A percentile compares a stretch with the other conserved stretches of the same genome.
phyloP scores from a whole-genome alignment of 2,797 vertebrate species.

The Melanogrammus aeglefinus region DNA sequence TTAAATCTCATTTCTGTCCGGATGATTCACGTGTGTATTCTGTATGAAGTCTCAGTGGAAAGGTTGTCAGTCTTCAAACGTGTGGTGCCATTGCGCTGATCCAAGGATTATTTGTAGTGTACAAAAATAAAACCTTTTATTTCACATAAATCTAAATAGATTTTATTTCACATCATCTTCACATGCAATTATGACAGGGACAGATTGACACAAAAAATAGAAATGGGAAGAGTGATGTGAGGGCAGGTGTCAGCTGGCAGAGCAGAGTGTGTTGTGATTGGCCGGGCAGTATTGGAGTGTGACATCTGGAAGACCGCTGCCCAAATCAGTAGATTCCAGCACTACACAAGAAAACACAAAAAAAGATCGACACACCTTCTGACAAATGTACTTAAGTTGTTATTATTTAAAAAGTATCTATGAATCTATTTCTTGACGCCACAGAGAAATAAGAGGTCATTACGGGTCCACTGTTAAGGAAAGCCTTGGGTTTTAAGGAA shows the following conservation, averaged over 20 bases:
- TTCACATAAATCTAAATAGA: conserved; percentile 23
- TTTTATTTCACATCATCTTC: conserved; percentile 19
- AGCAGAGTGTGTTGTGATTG: conserved; percentile 66
- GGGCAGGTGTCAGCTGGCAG: conserved; percentile 57
- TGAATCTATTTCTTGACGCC: conserved; percentile 40
- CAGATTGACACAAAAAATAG: conserved; percentile 3
- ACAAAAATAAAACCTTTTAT: conserved; percentile 13
- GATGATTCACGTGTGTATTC: not conserved
- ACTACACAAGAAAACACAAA: conserved; percentile 39
- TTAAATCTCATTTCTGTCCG: not conserved
- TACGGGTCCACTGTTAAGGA: conserved; percentile 45
- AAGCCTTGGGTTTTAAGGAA: conserved; percentile 66
- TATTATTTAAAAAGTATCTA: conserved; percentile 19
- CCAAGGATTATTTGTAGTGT: not conserved
- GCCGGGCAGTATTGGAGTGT: conserved; percentile 67
- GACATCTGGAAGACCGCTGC: conserved; percentile 67
- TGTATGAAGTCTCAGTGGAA: not conserved
- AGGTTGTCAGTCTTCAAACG: not conserved
- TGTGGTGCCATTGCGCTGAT: not conserved
- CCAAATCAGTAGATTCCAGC: conserved; percentile 51
- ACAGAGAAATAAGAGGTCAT: conserved; percentile 61
- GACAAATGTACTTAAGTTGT: too few species aligned
- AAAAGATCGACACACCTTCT: not conserved
- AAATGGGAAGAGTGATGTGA: too few species aligned
- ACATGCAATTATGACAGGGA: conserved; percentile 3